Conservation (phyloP, 2,113 vertebrate species). For the Petrocephalus zakoni region DNA sequence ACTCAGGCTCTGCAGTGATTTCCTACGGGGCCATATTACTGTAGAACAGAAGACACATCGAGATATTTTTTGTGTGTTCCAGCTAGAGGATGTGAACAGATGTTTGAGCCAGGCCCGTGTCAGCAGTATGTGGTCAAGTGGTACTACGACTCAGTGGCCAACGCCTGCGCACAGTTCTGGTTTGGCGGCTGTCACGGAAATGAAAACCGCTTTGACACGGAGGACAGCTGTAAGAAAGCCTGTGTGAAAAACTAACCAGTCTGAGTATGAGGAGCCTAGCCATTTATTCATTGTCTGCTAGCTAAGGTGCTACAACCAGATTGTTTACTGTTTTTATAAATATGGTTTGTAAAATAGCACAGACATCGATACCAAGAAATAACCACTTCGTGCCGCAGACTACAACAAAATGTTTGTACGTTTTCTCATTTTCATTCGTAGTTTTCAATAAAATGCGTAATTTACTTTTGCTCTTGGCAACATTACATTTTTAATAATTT, state of each 20-base stretch:
- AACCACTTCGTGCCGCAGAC: too few species aligned
- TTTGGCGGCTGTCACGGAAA: slow-evolving; percentile 76
- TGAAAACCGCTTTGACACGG: slow-evolving; percentile 69
- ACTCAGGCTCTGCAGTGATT: neutral
- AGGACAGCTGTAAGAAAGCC: slow-evolving; percentile 63
- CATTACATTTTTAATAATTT: neutral
- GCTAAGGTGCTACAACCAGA: neutral
- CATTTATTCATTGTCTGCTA: neutral
- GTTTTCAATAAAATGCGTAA: too few species aligned
- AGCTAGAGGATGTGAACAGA: slow-evolving; percentile 60
- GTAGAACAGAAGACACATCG: neutral
- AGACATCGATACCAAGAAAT: too few species aligned
- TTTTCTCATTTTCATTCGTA: neutral
- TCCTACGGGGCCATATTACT: neutral
- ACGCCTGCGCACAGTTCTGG: slow-evolving; percentile 83
- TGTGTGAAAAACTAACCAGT: slow-evolving; percentile 49
- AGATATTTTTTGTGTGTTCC: neutral
- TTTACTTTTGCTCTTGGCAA: too few species aligned
- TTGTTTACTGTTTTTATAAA: neutral
- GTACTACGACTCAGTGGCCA: slow-evolving; percentile 71
- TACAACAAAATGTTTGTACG: neutral
- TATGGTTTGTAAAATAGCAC: neutral
- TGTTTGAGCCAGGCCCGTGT: slow-evolving; percentile 69
- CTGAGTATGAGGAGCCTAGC: neutral
- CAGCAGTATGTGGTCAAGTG: slow-evolving; percentile 67